phyloP scores from a whole-genome alignment of 2,888 invertebrate genomes.

The Pristionchus maxplancki region DNA sequence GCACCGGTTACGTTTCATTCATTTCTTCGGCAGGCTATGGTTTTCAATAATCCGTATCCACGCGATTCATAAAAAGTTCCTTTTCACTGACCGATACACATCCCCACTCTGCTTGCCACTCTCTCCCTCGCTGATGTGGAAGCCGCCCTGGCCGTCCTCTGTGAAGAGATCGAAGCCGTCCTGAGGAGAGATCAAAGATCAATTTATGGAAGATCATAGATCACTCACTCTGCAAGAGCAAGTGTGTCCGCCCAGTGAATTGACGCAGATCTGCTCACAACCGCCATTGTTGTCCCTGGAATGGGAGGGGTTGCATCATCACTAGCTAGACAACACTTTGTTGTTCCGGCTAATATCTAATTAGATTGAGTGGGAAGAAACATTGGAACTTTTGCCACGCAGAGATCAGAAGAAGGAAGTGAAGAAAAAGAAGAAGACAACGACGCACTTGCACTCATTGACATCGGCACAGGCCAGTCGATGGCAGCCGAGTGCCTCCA shows the following conservation, averaged over 20 bases:
- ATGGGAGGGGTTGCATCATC: background rate
- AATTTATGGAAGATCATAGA: background rate
- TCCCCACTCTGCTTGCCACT: slow-evolving; percentile 89
- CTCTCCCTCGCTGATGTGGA: slow-evolving; percentile 89
- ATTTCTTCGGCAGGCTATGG: background rate
- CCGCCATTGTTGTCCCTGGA: slow-evolving; percentile 71
- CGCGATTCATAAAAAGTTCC: no score
- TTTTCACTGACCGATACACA: slow-evolving; percentile 59
- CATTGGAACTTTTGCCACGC: no score
- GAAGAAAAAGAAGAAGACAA: background rate
- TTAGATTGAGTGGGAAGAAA: no score
- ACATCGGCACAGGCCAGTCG: slow-evolving; percentile 68
- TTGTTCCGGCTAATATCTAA: no score
- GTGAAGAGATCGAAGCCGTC: slow-evolving; percentile 91
- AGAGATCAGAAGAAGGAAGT: background rate
- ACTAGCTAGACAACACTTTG: no score
- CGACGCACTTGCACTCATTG: slow-evolving; percentile 72
- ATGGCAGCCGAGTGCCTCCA: slow-evolving; percentile 65
- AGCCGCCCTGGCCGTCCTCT: slow-evolving; percentile 92
- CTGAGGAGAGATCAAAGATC: slow-evolving; percentile 13
- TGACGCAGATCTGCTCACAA: slow-evolving; percentile 77
- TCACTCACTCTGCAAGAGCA: slow-evolving; percentile 45
- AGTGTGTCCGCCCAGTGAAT: slow-evolving; percentile 84
- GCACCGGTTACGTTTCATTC: background rate
- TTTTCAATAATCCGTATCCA: background rate